Percentiles rank a stretch among this genome's conserved stretches.
phyloP scores from a whole-genome alignment of 2,888 invertebrate species.

The Drosophila fulvimacula region DNA sequence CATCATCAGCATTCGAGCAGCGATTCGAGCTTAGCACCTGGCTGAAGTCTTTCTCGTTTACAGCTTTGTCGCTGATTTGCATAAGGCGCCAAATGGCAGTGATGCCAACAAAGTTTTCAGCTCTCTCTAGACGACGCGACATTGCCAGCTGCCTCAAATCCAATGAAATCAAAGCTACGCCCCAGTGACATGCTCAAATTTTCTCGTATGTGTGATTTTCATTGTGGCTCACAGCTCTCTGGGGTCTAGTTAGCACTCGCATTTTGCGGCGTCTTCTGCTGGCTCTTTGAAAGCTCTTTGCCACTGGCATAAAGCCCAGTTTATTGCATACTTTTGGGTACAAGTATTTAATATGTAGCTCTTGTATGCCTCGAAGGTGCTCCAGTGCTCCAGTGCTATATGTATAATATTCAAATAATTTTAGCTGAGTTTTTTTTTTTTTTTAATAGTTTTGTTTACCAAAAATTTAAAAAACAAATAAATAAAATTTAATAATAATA shows the following conservation, averaged over 20 bases:
- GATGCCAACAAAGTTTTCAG: conserved; percentile 58
- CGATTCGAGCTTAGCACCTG: conserved; percentile 47
- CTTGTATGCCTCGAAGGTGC: not conserved
- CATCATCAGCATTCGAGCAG: conserved; percentile 50
- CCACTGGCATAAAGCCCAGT: conserved; percentile 10
- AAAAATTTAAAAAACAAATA: no score
- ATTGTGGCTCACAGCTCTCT: conserved; percentile 54
- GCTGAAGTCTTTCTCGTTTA: conserved; percentile 22
- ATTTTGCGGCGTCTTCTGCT: conserved; percentile 31
- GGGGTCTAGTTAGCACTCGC: conserved; percentile 65
- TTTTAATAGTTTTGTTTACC: no score
- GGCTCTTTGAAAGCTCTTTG: conserved; percentile 13
- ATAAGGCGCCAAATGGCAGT: conserved; percentile 51
- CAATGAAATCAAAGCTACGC: conserved; percentile 56
- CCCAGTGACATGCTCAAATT: conserved; percentile 38
- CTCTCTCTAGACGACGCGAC: not conserved
- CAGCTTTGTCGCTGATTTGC: conserved; percentile 57
- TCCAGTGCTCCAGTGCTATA: not conserved
- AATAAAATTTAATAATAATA: no score
- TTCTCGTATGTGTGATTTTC: conserved; percentile 51
- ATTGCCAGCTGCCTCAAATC: conserved; percentile 35
- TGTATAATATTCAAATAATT: no score
- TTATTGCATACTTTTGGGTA: conserved; percentile 23
- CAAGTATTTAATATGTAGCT: conserved; percentile 8
- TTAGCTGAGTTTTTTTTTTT: no score